These are phyloP conservation scores for Aphis craccivora DNA, from an alignment of 1,140 invertebrate species.

Conservation along the genomic window DNA sequence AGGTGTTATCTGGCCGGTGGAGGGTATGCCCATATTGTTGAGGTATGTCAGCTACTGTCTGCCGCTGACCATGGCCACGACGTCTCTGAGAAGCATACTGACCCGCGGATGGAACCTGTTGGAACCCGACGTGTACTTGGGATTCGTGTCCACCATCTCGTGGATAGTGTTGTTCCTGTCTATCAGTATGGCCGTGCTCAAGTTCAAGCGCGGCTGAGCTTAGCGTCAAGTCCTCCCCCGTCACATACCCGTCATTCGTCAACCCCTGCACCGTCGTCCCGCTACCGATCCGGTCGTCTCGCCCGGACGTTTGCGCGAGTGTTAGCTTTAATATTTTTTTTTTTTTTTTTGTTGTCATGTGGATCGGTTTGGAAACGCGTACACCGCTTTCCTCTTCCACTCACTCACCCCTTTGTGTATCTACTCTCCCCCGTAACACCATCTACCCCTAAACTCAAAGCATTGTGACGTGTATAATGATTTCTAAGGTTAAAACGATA, in stretches of 20 bases:
- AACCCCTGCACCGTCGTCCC: neutral
- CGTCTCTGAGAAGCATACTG: conserved; percentile 85
- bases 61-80: conserved; percentile 92
- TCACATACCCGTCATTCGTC: neutral
- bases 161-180: conserved; percentile 88
- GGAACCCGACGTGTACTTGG: conserved; percentile 81
- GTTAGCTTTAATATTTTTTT: too few species aligned
- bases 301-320: neutral
- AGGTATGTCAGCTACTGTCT: conserved; percentile 80
- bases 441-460: neutral
- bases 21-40: conserved; percentile 76
- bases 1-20: conserved; percentile 82
- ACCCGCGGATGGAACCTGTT: conserved; percentile 85
- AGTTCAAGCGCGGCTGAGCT: conserved; percentile 81
- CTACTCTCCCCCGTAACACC: neutral
- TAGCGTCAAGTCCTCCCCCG: neutral
- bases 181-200: conserved; percentile 78
- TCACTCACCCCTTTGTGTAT: neutral
- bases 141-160: conserved; percentile 81
- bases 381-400: too few species aligned
- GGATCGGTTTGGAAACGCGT: too few species aligned
- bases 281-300: neutral
- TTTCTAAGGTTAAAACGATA: neutral
- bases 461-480: neutral
- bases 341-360: too few species aligned